Conservation (phyloP, 2,113 vertebrate species). For the Jacana jacana region DNA sequence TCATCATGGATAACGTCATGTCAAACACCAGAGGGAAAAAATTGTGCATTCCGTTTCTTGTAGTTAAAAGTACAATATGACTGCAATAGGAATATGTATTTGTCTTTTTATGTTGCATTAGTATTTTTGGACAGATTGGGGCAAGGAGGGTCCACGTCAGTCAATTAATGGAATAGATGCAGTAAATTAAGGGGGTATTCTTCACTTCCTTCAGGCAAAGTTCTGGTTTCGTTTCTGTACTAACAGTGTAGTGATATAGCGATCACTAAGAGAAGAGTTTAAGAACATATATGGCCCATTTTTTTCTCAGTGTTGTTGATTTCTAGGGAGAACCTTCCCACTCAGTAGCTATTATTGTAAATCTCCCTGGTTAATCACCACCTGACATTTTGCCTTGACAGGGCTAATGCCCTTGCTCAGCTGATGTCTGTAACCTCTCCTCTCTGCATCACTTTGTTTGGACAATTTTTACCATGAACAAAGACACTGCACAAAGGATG, state of each 20-base stretch:
- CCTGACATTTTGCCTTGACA: constrained; percentile 26
- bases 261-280: background rate
- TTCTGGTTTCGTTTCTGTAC: background rate
- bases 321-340: constrained; percentile 39
- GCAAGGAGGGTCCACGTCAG: background rate
- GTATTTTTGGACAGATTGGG: background rate
- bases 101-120: background rate
- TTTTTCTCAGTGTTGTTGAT: constrained; percentile 34
- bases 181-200: background rate
- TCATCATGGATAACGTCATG: background rate
- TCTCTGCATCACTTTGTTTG: background rate
- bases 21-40: background rate
- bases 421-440: background rate
- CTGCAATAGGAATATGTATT: background rate
- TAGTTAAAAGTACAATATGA: background rate
- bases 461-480: background rate
- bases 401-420: background rate
- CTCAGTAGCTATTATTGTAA: constrained; percentile 30
- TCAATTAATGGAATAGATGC: background rate
- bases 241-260: background rate
- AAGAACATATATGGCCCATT: background rate
- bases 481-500: background rate
- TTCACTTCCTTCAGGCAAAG: background rate
- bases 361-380: constrained; percentile 34
- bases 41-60: background rate